These are phyloP conservation scores for Diorhabda carinulata DNA, from an alignment of 1,140 invertebrate species.

Conservation along the genomic window DNA sequence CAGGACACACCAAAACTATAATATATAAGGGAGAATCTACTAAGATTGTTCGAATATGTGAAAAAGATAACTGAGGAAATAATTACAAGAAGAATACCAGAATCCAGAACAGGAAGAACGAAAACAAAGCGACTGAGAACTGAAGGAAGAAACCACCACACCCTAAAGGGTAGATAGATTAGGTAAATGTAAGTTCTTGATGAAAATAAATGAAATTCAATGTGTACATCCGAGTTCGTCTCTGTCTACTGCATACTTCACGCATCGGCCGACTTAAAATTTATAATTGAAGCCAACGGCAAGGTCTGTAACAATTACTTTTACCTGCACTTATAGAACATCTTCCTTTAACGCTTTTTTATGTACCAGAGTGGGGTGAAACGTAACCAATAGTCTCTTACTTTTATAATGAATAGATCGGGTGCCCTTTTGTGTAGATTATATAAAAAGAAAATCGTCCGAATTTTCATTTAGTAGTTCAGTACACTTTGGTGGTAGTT, in stretches of 20 bases:
- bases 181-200: no score
- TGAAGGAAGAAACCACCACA: no score
- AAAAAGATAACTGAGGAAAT: no score
- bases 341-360: slow-evolving; percentile 2
- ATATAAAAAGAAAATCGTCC: background rate
- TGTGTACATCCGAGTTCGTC: background rate
- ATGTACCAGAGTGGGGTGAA: background rate
- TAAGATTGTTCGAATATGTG: no score
- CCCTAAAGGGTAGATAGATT: no score
- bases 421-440: background rate
- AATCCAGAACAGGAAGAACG: no score
- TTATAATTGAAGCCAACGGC: background rate
- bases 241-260: background rate
- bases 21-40: no score
- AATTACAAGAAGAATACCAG: no score
- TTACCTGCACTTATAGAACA: slow-evolving; percentile 2
- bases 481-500: background rate
- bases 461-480: slow-evolving; percentile 3
- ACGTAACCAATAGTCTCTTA: background rate
- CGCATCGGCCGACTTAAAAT: background rate
- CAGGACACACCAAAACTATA: no score
- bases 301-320: background rate
- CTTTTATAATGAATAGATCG: background rate
- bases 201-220: no score
- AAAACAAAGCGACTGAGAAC: no score